Evolutionary conservation across 2,113 vertebrate genomes (phyloP).

Genomic region (Tetraodon nigroviridis): DNA sequence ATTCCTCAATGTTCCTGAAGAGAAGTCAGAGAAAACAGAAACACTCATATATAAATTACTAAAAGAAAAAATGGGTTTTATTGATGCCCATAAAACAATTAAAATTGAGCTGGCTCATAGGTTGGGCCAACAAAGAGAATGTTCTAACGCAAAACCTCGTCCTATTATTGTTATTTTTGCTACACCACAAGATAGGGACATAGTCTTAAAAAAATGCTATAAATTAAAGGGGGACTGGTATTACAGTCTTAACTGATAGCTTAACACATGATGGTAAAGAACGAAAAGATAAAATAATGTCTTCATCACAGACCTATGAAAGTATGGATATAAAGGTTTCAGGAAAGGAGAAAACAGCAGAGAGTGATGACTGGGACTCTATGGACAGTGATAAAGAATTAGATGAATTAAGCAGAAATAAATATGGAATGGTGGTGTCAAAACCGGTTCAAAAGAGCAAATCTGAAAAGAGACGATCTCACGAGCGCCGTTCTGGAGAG

Average conservation of each 20-base stretch:
- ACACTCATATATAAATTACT: slow-evolving; percentile 86
- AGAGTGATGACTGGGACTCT: slow-evolving; percentile 86
- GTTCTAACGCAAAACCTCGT: slow-evolving; percentile 92
- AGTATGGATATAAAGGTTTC: slow-evolving; percentile 94
- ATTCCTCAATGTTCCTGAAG: slow-evolving; percentile 94
- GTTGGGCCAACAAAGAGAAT: slow-evolving; percentile 91
- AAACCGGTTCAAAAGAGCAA: slow-evolving; percentile 82
- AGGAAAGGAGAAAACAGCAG: slow-evolving; percentile 77
- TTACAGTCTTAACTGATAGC: slow-evolving; percentile 91
- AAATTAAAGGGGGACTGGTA: slow-evolving; percentile 96
- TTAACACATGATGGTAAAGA: slow-evolving; percentile 86
- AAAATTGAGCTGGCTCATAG: slow-evolving; percentile 95
- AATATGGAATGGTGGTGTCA: slow-evolving; percentile 83
- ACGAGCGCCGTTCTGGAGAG: slow-evolving; percentile 71
- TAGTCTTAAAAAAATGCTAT: slow-evolving; percentile 96
- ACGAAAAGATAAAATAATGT: slow-evolving; percentile 84
- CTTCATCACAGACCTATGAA: slow-evolving; percentile 95
- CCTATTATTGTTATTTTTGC: slow-evolving; percentile 95
- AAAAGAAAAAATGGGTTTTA: slow-evolving; percentile 92
- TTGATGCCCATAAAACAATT: slow-evolving; percentile 81
- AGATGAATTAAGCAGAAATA: slow-evolving; percentile 87
- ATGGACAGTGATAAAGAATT: slow-evolving; percentile 90
- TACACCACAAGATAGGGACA: slow-evolving; percentile 88
- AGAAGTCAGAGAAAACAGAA: slow-evolving; percentile 84
- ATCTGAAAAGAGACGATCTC: slow-evolving; percentile 74